phyloP scores from a whole-genome alignment of 30 jellyfish, hydroid and myxozoan species.

The Rhopilema esculentum region DNA sequence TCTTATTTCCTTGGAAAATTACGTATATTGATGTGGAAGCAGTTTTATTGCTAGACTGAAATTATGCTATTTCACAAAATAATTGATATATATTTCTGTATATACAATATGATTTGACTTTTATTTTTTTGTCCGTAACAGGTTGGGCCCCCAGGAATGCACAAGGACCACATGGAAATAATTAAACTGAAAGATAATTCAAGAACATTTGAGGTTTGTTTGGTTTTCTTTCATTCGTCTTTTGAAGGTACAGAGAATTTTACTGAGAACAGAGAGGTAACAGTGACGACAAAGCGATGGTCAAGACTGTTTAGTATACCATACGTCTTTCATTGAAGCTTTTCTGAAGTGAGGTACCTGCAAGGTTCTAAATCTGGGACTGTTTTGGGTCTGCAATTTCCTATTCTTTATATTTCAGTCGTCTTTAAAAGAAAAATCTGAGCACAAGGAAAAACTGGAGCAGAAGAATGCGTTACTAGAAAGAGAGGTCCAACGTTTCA shows the following conservation, averaged over 20 bases:
- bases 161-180: conserved; percentile 67
- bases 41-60: no score
- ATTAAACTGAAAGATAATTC: conserved; percentile 55
- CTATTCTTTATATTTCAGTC: conserved; percentile 20
- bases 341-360: not conserved
- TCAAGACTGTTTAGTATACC: no score
- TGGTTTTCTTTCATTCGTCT: no score
- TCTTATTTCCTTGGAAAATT: no score
- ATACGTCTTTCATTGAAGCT: not conserved
- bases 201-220: conserved; percentile 53
- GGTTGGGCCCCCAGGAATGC: conserved; percentile 97
- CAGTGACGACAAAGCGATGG: no score
- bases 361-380: no score
- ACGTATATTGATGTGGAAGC: no score
- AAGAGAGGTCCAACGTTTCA: conserved; percentile 85
- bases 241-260: no score
- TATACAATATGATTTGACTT: not conserved
- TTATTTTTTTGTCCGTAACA: not conserved
- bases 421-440: conserved; percentile 58
- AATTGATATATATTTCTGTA: not conserved
- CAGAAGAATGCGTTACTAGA: conserved; percentile 78
- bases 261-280: no score
- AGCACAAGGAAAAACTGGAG: conserved; percentile 69
- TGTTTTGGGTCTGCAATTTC: no score
- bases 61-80: no score